Evolutionary conservation across 2,797 vertebrate species (phyloP).

Genomic region (Anniella stebbinsi): DNA sequence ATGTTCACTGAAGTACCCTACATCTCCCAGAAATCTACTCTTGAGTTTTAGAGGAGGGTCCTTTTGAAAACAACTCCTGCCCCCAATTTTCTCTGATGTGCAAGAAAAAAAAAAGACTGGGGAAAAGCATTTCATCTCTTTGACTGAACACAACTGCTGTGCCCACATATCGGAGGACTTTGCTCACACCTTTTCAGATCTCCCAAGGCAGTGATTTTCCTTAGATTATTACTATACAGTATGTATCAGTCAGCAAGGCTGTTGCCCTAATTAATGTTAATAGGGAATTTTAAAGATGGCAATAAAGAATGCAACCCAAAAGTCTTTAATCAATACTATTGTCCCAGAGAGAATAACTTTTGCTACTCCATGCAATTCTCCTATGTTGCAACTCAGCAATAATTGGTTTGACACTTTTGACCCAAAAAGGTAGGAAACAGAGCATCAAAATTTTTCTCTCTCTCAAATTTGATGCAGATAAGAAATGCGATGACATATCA

Average conservation of each 20-base stretch:
- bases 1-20: no score
- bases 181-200: neutral
- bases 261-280: conserved; percentile 43
- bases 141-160: neutral
- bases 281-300: conserved; percentile 45
- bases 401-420: neutral
- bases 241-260: conserved; percentile 39
- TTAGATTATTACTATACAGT: conserved; percentile 38
- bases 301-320: conserved; percentile 39
- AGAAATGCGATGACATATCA: neutral
- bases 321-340: conserved; percentile 35
- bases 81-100: neutral
- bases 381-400: neutral
- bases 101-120: neutral
- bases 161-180: neutral
- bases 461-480: neutral
- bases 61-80: neutral
- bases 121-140: neutral
- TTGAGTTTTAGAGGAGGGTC: no score
- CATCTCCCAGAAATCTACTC: no score
- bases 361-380: neutral
- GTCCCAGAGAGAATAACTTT: conserved; percentile 10
- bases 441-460: neutral
- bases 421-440: neutral
- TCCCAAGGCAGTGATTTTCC: conserved; percentile 18